A percentile compares a stretch with the other conserved stretches of the same genome.
These are phyloP conservation scores for Anguilla obscura DNA, from an alignment of 2,797 vertebrate species.

Conservation along the genomic window DNA sequence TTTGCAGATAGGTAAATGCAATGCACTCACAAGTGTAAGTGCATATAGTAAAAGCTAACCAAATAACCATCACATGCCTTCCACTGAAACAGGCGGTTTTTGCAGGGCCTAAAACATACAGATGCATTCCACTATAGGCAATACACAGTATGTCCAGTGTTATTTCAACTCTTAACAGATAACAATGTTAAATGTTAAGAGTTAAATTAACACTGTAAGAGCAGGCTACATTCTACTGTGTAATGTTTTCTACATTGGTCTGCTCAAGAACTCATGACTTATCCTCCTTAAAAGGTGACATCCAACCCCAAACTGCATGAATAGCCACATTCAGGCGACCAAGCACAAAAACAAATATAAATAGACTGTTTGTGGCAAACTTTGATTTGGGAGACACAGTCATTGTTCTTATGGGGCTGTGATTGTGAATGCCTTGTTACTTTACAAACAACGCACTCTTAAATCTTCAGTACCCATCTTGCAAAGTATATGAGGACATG, in stretches of 20 bases:
- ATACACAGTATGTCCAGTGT: too few relatives aligned
- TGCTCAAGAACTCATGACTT: neutral
- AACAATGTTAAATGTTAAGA: too few relatives aligned
- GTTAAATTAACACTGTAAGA: too few relatives aligned
- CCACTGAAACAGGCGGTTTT: neutral
- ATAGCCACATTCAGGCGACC: constrained; percentile 19
- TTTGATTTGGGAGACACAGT: neutral
- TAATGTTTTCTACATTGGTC: neutral
- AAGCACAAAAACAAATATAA: neutral
- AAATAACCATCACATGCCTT: constrained; percentile 36
- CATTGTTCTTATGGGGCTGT: constrained; percentile 49
- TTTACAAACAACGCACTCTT: neutral
- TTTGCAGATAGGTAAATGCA: constrained; percentile 26
- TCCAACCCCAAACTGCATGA: neutral
- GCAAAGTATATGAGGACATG: neutral
- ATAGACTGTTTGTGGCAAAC: neutral
- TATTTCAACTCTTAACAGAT: too few relatives aligned
- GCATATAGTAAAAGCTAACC: constrained; percentile 26
- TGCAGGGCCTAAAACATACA: neutral
- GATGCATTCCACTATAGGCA: neutral
- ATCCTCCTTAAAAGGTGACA: neutral
- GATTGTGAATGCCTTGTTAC: constrained; percentile 47
- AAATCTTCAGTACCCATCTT: neutral
- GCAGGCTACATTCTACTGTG: too few relatives aligned
- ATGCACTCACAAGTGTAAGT: constrained; percentile 17